Evolutionary conservation across 2,113 vertebrate genomes (phyloP).

Genomic region (Illadopsis cleaveri): DNA sequence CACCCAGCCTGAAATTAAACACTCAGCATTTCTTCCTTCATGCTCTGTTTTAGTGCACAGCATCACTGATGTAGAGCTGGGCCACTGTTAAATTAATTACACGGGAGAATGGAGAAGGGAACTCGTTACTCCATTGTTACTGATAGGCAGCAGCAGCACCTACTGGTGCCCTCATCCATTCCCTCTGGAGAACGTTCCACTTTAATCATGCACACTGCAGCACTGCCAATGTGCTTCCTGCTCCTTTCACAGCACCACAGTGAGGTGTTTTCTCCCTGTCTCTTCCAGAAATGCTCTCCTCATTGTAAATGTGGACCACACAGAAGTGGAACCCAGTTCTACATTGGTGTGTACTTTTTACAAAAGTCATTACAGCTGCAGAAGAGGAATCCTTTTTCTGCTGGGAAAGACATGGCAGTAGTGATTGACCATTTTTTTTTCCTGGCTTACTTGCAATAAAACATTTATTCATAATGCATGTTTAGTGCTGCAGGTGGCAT

Average conservation of each 20-base stretch:
- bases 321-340: not conserved
- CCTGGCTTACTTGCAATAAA: conserved; percentile 19
- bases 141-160: conserved; percentile 5
- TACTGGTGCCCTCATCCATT: not conserved
- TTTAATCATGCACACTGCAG: not conserved
- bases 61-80: not conserved
- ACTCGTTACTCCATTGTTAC: not conserved
- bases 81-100: not conserved
- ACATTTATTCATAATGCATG: conserved; percentile 55
- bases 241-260: not conserved
- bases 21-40: not conserved
- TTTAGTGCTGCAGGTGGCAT: conserved; percentile 71
- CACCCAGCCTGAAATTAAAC: not conserved
- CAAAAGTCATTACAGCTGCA: not conserved
- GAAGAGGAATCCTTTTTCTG: conserved; percentile 12
- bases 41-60: not conserved
- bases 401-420: not conserved
- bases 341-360: not conserved
- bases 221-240: not conserved
- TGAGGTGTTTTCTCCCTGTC: not conserved
- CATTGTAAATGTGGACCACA: not conserved
- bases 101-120: not conserved
- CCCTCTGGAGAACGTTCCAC: not conserved
- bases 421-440: conserved; percentile 29
- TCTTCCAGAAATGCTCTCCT: not conserved